Conservation (phyloP, 2,797 vertebrate species). For the Coluber constrictor region DNA sequence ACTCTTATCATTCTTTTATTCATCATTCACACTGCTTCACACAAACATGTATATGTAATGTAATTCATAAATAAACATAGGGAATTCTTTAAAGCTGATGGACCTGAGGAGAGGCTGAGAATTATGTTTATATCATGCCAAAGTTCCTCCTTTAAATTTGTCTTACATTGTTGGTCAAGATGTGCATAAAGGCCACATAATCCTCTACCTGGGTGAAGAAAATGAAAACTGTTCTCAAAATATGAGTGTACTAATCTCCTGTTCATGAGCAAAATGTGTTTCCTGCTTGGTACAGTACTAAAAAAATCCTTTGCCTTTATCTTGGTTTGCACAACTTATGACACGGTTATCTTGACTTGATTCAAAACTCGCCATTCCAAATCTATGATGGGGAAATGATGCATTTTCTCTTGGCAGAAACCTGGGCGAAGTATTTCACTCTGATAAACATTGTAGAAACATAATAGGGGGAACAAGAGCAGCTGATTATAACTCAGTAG, state of each 20-base stretch:
- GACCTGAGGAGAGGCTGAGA: background rate
- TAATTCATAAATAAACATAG: background rate
- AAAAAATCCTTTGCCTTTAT: background rate
- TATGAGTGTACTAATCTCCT: background rate
- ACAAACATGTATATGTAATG: background rate
- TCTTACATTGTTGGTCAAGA: background rate
- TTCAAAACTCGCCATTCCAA: slow-evolving; percentile 12
- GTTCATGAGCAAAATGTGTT: background rate
- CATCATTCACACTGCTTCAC: background rate
- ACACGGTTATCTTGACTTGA: background rate
- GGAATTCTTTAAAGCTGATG: background rate
- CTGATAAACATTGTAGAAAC: background rate
- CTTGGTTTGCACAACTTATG: slow-evolving; percentile 5
- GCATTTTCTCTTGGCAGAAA: background rate
- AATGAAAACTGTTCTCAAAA: background rate
- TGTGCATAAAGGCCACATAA: background rate
- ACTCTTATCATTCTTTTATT: background rate
- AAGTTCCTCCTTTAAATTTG: background rate
- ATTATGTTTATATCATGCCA: background rate
- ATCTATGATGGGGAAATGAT: background rate
- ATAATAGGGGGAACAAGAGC: background rate
- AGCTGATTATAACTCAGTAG: slow-evolving; percentile 7
- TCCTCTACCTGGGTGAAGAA: background rate
- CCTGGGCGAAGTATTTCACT: background rate
- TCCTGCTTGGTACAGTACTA: background rate